phyloP scores from a whole-genome alignment of 2,797 vertebrate species.

The Urophycis tenuis region DNA sequence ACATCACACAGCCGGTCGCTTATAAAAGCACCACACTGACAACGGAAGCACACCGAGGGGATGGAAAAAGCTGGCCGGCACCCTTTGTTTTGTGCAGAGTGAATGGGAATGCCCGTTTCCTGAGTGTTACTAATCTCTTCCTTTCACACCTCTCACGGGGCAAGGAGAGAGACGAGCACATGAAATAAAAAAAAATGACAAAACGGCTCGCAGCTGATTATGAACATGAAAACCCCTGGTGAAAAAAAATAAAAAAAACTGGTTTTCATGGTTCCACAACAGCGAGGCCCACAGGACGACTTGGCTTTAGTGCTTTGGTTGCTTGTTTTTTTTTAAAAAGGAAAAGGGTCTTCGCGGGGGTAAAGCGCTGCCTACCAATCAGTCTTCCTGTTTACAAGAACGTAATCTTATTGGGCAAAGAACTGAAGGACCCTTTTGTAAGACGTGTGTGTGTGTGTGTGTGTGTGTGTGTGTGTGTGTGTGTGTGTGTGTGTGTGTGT shows the following conservation, averaged over 20 bases:
- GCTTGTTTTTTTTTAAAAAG: background rate
- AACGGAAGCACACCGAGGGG: constrained; percentile 25
- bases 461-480: constrained; percentile 1
- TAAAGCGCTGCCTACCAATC: constrained; percentile 7
- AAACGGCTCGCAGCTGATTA: constrained; percentile 17
- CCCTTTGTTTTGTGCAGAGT: constrained; percentile 29
- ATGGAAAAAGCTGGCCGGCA: constrained; percentile 24
- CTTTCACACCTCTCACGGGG: constrained; percentile 32
- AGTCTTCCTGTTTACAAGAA: background rate
- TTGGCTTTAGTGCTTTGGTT: constrained; percentile 9
- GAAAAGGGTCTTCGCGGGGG: background rate
- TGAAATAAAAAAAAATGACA: constrained; percentile 30
- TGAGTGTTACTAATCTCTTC: constrained; percentile 51
- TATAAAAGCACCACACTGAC: constrained; percentile 30
- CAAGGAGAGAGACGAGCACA: constrained; percentile 29
- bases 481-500: constrained; percentile 2
- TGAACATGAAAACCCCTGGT: background rate
- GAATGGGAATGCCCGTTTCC: constrained; percentile 34
- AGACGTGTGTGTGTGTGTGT: constrained; percentile 13
- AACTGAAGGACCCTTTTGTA: constrained; percentile 13
- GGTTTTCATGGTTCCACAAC: background rate
- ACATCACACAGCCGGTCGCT: background rate
- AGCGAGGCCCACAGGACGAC: background rate
- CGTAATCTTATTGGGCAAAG: constrained; percentile 8
- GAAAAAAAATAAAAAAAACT: too few species aligned